These are phyloP conservation scores for Chionoecetes opilio DNA, from an alignment of 1,140 invertebrate genomes.

Conservation along the genomic window DNA sequence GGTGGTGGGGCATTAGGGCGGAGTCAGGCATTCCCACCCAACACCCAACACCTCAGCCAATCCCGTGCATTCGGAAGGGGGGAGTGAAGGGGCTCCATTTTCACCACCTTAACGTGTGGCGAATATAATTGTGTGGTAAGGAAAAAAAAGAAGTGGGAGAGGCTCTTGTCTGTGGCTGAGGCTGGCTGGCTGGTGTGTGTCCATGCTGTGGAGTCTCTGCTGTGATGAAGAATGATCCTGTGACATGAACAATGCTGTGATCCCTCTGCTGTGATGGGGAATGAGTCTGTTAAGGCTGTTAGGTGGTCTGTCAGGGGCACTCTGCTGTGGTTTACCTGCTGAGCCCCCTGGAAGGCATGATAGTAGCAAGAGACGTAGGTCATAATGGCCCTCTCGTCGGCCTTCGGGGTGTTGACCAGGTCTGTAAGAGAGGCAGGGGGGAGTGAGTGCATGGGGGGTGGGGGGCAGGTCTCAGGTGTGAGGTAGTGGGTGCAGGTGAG, in stretches of 20 bases:
- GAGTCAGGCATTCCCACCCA: too few species aligned
- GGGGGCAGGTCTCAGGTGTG: not conserved
- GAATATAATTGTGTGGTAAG: too few species aligned
- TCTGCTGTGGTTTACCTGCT: constrained; percentile 90
- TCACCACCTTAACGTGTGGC: too few species aligned
- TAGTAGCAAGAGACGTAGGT: constrained; percentile 99
- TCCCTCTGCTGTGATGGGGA: not conserved
- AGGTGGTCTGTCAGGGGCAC: not conserved
- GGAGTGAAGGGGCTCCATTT: too few species aligned
- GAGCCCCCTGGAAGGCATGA: constrained; percentile 98
- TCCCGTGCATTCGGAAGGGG: too few species aligned
- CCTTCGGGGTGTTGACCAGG: constrained; percentile 98
- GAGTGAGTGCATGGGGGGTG: not conserved
- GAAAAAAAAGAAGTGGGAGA: not conserved
- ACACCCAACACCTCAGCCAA: too few species aligned
- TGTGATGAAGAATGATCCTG: not conserved
- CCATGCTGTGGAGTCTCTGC: not conserved
- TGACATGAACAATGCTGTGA: not conserved
- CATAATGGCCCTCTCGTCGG: constrained; percentile 99
- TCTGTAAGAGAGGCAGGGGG: constrained; percentile 85
- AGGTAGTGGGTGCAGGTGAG: not conserved
- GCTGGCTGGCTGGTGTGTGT: not conserved
- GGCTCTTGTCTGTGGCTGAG: not conserved
- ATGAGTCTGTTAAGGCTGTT: not conserved
- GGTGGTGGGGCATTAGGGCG: too few species aligned